phyloP scores from a whole-genome alignment of 1,140 invertebrate species.

The Hirudo medicinalis region DNA sequence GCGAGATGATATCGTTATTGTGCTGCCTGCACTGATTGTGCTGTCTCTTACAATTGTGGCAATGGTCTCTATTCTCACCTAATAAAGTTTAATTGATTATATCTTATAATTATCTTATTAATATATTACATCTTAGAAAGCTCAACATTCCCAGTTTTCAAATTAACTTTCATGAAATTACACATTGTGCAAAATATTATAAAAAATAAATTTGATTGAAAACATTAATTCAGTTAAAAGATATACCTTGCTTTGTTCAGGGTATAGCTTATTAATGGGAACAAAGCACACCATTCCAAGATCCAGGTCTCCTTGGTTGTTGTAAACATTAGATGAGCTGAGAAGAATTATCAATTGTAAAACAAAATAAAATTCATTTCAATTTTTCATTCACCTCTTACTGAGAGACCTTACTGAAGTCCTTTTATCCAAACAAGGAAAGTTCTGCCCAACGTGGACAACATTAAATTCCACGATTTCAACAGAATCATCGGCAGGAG shows the following conservation, averaged over 20 bases:
- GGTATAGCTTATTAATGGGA: not conserved
- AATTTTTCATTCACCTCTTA: not conserved
- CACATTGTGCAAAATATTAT: not conserved
- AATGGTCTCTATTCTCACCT: slow-evolving; percentile 28
- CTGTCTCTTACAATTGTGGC: slow-evolving; percentile 24
- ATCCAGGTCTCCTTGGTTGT: not conserved
- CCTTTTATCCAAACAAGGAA: slow-evolving; percentile 18
- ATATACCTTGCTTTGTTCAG: not conserved
- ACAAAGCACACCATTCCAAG: slow-evolving; percentile 1
- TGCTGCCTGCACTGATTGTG: slow-evolving; percentile 18
- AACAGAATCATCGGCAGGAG: slow-evolving; percentile 12
- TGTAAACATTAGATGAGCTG: not conserved
- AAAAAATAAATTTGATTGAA: not conserved
- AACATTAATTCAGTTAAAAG: not conserved
- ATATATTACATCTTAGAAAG: too few relatives aligned
- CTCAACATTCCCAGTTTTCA: not conserved
- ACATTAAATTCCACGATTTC: slow-evolving; percentile 18
- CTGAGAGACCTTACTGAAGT: not conserved
- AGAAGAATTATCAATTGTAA: not conserved
- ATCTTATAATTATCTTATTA: too few relatives aligned
- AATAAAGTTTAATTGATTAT: not conserved
- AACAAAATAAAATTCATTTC: not conserved
- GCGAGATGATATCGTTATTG: slow-evolving; percentile 22
- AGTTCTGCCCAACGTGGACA: slow-evolving; percentile 20
- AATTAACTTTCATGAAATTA: too few relatives aligned